Percentiles rank a stretch among this genome's conserved stretches.
Conservation (phyloP, 2,888 invertebrate genomes). For the Marronus borbonicus region DNA sequence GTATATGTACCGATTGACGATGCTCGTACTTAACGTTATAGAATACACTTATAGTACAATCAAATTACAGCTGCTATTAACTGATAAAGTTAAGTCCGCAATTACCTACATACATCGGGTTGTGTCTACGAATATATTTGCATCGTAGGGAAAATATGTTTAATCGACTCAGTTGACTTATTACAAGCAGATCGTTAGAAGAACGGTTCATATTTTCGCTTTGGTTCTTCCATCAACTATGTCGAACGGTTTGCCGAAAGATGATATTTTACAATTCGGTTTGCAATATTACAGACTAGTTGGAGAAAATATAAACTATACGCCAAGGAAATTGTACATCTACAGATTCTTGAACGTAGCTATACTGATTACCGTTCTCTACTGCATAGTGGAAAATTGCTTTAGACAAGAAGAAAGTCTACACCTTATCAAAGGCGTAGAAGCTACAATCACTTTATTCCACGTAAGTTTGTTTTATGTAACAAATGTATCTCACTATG, state of each 20-base stretch:
- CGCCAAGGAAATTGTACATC: constrained; percentile 13
- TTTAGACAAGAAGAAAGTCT: constrained; percentile 2
- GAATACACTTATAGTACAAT: too few relatives aligned
- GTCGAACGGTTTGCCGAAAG: constrained; percentile 14
- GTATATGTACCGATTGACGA: too few relatives aligned
- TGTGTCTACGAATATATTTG: too few relatives aligned
- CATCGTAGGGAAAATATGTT: too few relatives aligned
- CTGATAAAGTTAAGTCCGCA: too few relatives aligned
- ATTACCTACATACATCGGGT: too few relatives aligned
- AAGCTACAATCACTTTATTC: background rate
- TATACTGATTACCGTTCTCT: constrained; percentile 4
- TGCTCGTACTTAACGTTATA: too few relatives aligned
- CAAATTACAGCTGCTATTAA: too few relatives aligned
- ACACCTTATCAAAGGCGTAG: constrained; percentile 4
- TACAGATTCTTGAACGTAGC: constrained; percentile 26
- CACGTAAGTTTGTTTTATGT: constrained; percentile 2
- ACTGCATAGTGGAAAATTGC: background rate
- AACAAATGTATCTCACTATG: background rate
- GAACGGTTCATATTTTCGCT: too few relatives aligned
- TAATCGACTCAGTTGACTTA: too few relatives aligned
- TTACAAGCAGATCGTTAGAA: too few relatives aligned
- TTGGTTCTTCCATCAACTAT: too few relatives aligned
- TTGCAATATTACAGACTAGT: constrained; percentile 21
- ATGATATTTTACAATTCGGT: constrained; percentile 39
- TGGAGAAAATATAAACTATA: constrained; percentile 36